Evolutionary conservation across 2,797 vertebrate genomes (phyloP), one percentile per base, ranked within the genome.

Genomic region (Spheniscus humboldti): DNA sequence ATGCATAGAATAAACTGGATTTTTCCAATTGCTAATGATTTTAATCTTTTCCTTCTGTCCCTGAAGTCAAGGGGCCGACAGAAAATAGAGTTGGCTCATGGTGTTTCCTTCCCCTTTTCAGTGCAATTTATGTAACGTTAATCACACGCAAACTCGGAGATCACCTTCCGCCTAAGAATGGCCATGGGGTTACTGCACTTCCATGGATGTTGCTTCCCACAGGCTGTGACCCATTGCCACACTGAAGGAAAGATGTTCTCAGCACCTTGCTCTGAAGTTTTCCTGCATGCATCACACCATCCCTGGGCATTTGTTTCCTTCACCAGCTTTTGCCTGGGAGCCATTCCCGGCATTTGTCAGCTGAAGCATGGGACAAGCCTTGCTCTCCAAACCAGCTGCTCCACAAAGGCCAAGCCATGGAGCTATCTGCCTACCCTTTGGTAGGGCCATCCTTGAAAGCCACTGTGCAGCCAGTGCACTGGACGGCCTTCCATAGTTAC

Each of bases 11-110:
- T 89, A 95, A 91, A 95, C 78, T 92, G 75, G 88, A 83, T 95
- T 97, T 96, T 96, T 97, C 83, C 93, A 74, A 80, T 86, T 96
- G 91, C 18, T 91, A 92, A 94, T 92, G 60, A 57, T 92, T 94
- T 96, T 96, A 96, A 95, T 95, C 43, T 96, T 86, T 96, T 93
- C 95, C 94, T 94, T 91, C 94, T 97, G 96, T 71, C 82, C 72
- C 87, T 72, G 74, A 88, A 89, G 72, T 63, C 37, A 73, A 81
- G 64, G 78, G 74, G 37, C 39, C 0, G 8, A 74, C 63, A 80
- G 28, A 92, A 94, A 90, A 50, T 35, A 56, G 48, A 85, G 39
- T 10, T 92, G 88, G 86, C 84, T 93, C 19, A 0, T 27, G 60
- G 64, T 20, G 48, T 52, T 93, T 85, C 52, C 92, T 82, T 85